These are phyloP conservation scores for Schizotus pectinicornis DNA, from an alignment of 2,888 invertebrate species.

Conservation along the genomic window DNA sequence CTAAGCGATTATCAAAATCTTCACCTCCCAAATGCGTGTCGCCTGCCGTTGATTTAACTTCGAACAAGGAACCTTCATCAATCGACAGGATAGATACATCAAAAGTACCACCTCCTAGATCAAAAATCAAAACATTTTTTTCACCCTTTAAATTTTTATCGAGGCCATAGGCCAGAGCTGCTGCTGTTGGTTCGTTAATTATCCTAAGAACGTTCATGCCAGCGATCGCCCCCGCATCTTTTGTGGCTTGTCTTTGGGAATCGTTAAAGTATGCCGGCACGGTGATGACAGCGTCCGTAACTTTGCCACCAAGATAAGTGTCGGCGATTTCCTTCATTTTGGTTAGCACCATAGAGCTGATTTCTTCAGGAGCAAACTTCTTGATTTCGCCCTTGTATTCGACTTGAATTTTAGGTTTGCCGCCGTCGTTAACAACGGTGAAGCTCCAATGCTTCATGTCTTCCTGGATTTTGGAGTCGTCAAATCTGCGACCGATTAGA, in stretches of 20 bases:
- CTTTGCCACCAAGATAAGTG: slow-evolving; percentile 70
- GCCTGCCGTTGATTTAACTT: slow-evolving; percentile 81
- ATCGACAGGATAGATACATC: slow-evolving; percentile 92
- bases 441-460: slow-evolving; percentile 91
- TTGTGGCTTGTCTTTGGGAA: slow-evolving; percentile 83
- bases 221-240: slow-evolving; percentile 86
- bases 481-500: slow-evolving; percentile 80
- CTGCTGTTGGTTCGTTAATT: slow-evolving; percentile 90
- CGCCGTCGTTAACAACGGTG: slow-evolving; percentile 68
- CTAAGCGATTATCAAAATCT: slow-evolving; percentile 81
- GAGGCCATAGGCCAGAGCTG: slow-evolving; percentile 84
- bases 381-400: slow-evolving; percentile 78
- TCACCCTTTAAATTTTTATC: slow-evolving; percentile 78
- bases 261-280: slow-evolving; percentile 87
- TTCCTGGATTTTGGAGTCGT: slow-evolving; percentile 77
- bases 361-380: slow-evolving; percentile 81
- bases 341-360: slow-evolving; percentile 82
- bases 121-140: slow-evolving; percentile 76
- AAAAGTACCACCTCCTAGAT: slow-evolving; percentile 88
- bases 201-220: slow-evolving; percentile 88
- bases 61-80: slow-evolving; percentile 83
- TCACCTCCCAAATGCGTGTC: slow-evolving; percentile 83
- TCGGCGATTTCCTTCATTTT: slow-evolving; percentile 87
- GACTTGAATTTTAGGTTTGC: slow-evolving; percentile 77
- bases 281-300: slow-evolving; percentile 80